Evolutionary conservation across 2,888 invertebrate genomes (phyloP).

Genomic region (Aplocera efformata): DNA sequence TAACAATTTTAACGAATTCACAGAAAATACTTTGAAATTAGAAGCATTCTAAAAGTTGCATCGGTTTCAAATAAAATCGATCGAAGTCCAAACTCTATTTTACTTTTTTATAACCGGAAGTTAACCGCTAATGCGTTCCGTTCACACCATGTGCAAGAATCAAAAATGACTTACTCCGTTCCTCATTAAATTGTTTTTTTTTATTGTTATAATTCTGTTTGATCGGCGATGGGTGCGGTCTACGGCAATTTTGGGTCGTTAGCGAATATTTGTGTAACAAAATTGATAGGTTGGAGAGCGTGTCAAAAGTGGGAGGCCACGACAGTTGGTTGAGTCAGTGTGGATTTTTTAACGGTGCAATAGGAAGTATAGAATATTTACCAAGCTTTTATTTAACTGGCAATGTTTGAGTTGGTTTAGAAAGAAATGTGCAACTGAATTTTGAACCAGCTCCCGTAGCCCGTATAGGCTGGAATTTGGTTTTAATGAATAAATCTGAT

Average conservation of each 20-base stretch:
- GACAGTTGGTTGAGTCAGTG: slow-evolving; percentile 13
- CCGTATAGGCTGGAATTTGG: too few relatives aligned
- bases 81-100: slow-evolving; percentile 3
- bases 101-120: slow-evolving; percentile 49
- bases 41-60: too few relatives aligned
- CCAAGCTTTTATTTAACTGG: too few relatives aligned
- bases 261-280: slow-evolving; percentile 49
- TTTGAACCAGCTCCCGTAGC: too few relatives aligned
- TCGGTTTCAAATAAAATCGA: too few relatives aligned
- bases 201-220: slow-evolving; percentile 65
- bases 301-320: slow-evolving; percentile 9
- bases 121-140: slow-evolving; percentile 53
- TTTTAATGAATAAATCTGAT: too few relatives aligned
- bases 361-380: too few relatives aligned
- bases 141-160: slow-evolving; percentile 64
- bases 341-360: too few relatives aligned
- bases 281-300: slow-evolving; percentile 17
- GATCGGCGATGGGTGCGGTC: slow-evolving; percentile 40
- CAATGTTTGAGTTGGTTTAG: too few relatives aligned
- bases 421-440: too few relatives aligned
- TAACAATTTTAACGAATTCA: too few relatives aligned
- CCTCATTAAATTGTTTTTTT: slow-evolving; percentile 37
- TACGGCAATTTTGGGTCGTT: slow-evolving; percentile 55
- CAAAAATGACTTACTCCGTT: slow-evolving; percentile 47
- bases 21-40: too few relatives aligned